Evolutionary conservation across 2,797 vertebrate species (phyloP), one percentile per base, ranked within the genome.

Genomic region (Chelon auratus): DNA sequence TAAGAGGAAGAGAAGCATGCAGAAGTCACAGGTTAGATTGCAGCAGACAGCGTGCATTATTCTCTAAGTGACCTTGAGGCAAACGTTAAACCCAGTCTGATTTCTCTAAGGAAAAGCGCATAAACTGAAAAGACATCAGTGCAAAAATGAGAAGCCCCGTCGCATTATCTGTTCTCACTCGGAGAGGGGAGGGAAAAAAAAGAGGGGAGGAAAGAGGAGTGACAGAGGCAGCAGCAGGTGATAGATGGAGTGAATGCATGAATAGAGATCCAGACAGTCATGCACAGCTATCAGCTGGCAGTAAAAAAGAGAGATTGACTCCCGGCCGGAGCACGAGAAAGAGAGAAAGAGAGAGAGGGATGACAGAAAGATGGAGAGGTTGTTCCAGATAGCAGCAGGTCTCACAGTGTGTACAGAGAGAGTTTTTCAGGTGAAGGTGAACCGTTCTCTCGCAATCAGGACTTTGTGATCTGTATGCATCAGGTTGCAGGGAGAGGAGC

Each of bases 331-430:
- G 51, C 33, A 43, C 72, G 64, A 42, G 50, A 71, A 57, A 47
- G 45, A 61, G 73, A 72, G 58, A 61, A 71, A 72, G 58, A 77
- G 71, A 82, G 77, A 56, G 82, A 24, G 68, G 72, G 80, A 87
- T 82, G 88, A 85, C 88, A 88, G 84, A 84, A 87, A 87, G 87
- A 91, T 83, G 71, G 81, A 90, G 87, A 82, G 83, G 81, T 64
- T 88, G 89, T 83, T 90, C 88, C 89, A 91, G 80, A 90, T 87
- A 87, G 83, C 92, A 91, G 92, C 86, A 80, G 88, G 89, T 83
- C 79, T 90, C 87, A 51, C 86, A 82, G 87, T 89, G 75, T 89
- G 88, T 77, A 78, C 79, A 69, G 60, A 77, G 59, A 71, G 77
- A 82, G 80, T 73, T 82, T 82, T 83, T 72, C 84, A 87, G 88